Percentiles rank a stretch among this genome's conserved stretches.
Conservation (phyloP, 2,113 vertebrate genomes). For the Meriones unguiculatus region DNA sequence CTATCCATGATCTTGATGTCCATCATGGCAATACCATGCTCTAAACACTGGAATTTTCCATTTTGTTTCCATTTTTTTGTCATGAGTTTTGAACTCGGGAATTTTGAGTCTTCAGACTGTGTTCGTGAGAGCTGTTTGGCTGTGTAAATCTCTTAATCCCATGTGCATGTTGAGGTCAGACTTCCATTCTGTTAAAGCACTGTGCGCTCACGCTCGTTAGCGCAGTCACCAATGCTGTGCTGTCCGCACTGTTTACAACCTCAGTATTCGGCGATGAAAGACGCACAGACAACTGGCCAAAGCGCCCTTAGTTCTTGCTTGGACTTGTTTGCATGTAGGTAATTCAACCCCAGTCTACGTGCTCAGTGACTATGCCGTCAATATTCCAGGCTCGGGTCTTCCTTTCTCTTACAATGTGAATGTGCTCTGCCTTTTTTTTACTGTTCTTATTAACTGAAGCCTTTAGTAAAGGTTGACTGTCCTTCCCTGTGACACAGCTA, state of each 20-base stretch:
- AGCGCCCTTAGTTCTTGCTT: not conserved
- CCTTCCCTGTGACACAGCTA: not conserved
- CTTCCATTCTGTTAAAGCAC: not conserved
- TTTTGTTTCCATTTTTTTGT: too few species aligned
- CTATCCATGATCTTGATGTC: not conserved
- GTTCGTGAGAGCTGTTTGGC: not conserved
- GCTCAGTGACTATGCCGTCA: not conserved
- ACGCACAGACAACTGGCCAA: not conserved
- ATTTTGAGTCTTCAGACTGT: not conserved
- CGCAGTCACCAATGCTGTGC: too few species aligned
- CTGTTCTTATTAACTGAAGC: not conserved
- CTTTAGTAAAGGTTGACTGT: not conserved
- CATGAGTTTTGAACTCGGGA: not conserved
- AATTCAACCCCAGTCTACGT: not conserved
- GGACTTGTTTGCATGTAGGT: not conserved
- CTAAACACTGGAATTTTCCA: not conserved
- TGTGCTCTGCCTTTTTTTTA: not conserved
- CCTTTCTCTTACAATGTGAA: not conserved
- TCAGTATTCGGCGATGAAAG: not conserved
- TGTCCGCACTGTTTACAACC: not conserved
- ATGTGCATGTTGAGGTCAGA: too few species aligned
- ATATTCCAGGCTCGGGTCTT: not conserved
- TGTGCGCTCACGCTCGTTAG: not conserved
- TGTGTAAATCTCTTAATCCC: not conserved
- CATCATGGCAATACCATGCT: not conserved